Evolutionary conservation across 2,888 invertebrate genomes (phyloP), one percentile per base, ranked within the genome.

Genomic region (Lepidochitona cinerea): DNA sequence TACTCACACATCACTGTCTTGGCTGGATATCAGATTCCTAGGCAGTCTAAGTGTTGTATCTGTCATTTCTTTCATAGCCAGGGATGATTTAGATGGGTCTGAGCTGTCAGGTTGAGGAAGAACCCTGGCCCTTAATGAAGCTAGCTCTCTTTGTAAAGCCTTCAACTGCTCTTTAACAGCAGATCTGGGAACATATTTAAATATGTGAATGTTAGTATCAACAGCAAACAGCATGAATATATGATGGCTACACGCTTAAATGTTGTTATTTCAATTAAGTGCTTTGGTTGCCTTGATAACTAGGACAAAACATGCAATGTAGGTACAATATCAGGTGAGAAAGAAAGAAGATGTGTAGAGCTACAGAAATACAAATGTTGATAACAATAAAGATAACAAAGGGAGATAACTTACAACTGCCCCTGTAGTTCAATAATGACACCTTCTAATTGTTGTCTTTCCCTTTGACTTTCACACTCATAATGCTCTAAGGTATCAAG

Each of bases 341-440:
- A 37, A 54, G 68, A 73, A n/a, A n/a, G n/a, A n/a, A 49, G 49
- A 49, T 35, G 59, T 59, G 35, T 26, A 65, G 70, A 53, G 29
- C 53, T 37, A 52, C 37, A 67, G n/a, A n/a, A n/a, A n/a, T n/a
- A n/a, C n/a, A n/a, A n/a, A 26, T 64, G 5, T 64, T 26, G 29
- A 23, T 64, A 18, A 29, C 64, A n/a, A 64, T 18, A 26, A 6
- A 1, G 70, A 18, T 4, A 69, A 65, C 12, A n/a, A n/a, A n/a
- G n/a, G n/a, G n/a, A n/a, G n/a, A n/a, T 49, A 54, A 76, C 83
- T 80, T 73, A 84, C 84, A 84, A 72, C 54, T 83, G 83, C 33
- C 74, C 76, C 49, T 84, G 84, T 9, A 84, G 75, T 49, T 84
- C 84, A n/a, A 84, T 74, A n/a, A 84, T 74, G 37, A 83, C 81